phyloP scores from a whole-genome alignment of 2,797 vertebrate genomes.

The Discoglossus pictus region DNA sequence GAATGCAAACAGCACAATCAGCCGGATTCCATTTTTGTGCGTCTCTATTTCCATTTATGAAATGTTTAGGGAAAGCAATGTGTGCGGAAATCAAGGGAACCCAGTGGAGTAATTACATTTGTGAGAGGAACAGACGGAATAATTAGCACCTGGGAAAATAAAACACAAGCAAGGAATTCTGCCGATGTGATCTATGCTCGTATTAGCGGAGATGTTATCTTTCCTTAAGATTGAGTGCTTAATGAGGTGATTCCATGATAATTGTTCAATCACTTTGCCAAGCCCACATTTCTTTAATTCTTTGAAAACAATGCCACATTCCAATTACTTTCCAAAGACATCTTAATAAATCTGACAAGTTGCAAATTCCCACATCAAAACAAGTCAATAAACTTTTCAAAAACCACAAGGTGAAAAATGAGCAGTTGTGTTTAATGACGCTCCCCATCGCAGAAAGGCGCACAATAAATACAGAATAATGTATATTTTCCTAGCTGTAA shows the following conservation, averaged over 20 bases:
- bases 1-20: constrained; percentile 47
- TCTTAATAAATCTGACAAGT: constrained; percentile 28
- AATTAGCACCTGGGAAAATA: constrained; percentile 61
- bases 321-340: constrained; percentile 17
- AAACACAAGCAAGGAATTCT: constrained; percentile 58
- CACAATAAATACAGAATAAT: neutral
- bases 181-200: constrained; percentile 53
- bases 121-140: constrained; percentile 58
- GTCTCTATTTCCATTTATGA: constrained; percentile 60
- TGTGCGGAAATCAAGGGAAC: constrained; percentile 53
- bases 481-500: neutral
- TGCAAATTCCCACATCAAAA: constrained; percentile 23
- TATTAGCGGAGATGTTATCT: constrained; percentile 58
- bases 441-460: neutral
- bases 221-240: constrained; percentile 61
- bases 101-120: constrained; percentile 53
- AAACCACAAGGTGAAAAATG: constrained; percentile 23
- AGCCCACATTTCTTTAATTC: constrained; percentile 27
- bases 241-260: constrained; percentile 65
- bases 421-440: constrained; percentile 9
- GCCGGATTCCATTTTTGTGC: constrained; percentile 45
- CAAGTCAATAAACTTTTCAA: constrained; percentile 20
- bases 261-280: constrained; percentile 58
- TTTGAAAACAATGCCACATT: constrained; percentile 26
- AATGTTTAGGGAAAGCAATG: constrained; percentile 52